phyloP scores from a whole-genome alignment of 1,140 invertebrate species.

The Polypedilum pembai region DNA sequence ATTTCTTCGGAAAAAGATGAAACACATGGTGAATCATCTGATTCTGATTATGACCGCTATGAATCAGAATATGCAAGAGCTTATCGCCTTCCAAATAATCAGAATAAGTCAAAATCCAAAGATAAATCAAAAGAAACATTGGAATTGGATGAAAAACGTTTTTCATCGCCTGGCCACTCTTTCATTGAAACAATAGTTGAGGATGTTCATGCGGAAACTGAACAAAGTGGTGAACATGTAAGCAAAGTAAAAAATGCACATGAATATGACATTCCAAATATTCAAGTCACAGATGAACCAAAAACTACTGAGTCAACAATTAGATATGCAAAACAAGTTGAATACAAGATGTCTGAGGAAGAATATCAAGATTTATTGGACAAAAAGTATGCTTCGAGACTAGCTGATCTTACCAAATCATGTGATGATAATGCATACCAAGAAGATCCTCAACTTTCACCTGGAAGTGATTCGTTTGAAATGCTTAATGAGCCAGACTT shows the following conservation, averaged over 20 bases:
- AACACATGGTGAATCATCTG: conserved; percentile 32
- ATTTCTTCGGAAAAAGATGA: conserved; percentile 32
- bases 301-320: conserved; percentile 37
- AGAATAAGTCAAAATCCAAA: conserved; percentile 32
- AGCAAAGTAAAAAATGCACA: conserved; percentile 27
- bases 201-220: conserved; percentile 48
- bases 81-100: conserved; percentile 37
- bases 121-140: conserved; percentile 12
- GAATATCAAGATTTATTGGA: conserved; percentile 41
- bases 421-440: conserved; percentile 39
- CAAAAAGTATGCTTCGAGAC: conserved; percentile 40
- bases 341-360: conserved; percentile 39
- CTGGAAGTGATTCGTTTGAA: conserved; percentile 83
- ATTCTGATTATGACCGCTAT: conserved; percentile 42
- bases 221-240: conserved; percentile 45
- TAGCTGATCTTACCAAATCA: conserved; percentile 43
- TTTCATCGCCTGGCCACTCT: conserved; percentile 41
- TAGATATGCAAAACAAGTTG: conserved; percentile 35
- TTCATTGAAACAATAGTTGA: conserved; percentile 48
- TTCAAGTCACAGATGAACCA: conserved; percentile 32
- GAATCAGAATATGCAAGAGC: conserved; percentile 43
- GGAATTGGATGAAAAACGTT: conserved; percentile 36
- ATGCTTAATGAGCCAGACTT: conserved; percentile 75
- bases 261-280: conserved; percentile 7
- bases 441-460: conserved; percentile 62